Percentiles rank a stretch among this genome's conserved stretches.
Evolutionary conservation across 1,140 invertebrate genomes (phyloP).

Genomic region (Drosophila ananassae): DNA sequence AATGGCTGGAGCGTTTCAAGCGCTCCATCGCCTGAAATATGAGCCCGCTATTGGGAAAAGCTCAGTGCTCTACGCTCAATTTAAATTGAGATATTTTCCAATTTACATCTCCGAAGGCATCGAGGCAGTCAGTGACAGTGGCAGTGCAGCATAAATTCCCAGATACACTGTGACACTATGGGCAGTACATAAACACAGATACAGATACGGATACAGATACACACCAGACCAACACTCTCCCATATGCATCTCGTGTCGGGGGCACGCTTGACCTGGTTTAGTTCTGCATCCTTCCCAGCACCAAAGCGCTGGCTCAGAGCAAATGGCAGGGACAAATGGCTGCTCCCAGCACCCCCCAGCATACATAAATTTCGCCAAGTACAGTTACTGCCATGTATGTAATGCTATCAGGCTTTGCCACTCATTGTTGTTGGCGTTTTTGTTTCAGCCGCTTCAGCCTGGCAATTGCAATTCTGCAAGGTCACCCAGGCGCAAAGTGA

Average conservation of each 20-base stretch:
- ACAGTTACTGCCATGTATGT: conserved; percentile 64
- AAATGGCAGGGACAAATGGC: conserved; percentile 36
- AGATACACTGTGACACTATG: conserved; percentile 25
- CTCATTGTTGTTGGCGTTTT: conserved; percentile 44
- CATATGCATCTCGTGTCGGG: conserved; percentile 5
- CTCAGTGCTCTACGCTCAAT: not conserved
- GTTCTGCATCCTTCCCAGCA: conserved; percentile 44
- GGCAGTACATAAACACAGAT: conserved; percentile 1
- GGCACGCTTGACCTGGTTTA: conserved; percentile 78
- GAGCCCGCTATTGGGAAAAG: conserved; percentile 3
- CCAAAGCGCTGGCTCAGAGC: conserved; percentile 15
- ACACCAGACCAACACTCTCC: not conserved
- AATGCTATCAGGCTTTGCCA: conserved; percentile 59
- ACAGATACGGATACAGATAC: not conserved
- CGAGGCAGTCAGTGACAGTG: conserved; percentile 4
- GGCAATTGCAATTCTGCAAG: conserved; percentile 64
- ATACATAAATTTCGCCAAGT: conserved; percentile 68
- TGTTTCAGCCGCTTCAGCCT: conserved; percentile 48
- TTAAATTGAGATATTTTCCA: conserved; percentile 42
- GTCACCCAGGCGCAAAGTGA: conserved; percentile 62
- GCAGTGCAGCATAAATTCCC: conserved; percentile 44
- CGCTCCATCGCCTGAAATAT: conserved; percentile 30
- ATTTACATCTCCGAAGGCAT: conserved; percentile 35
- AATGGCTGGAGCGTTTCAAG: conserved; percentile 33
- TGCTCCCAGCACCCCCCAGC: conserved; percentile 20